Evolutionary conservation across 2,797 vertebrate species (phyloP), one percentile per base, ranked within the genome.

Genomic region (Gorsachius magnificus): DNA sequence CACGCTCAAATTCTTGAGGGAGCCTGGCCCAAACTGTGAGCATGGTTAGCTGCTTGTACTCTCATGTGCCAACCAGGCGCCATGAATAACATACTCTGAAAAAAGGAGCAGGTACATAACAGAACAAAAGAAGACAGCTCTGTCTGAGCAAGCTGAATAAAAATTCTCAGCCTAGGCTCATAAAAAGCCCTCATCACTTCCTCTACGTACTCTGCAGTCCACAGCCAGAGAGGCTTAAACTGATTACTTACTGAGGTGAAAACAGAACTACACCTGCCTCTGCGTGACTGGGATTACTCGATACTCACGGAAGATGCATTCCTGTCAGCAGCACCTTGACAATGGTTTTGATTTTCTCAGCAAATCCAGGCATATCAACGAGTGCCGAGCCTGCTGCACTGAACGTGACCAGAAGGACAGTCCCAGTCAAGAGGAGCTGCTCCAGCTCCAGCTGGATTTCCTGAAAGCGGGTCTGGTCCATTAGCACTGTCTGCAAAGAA

Each of bases 381-480:
- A 99, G 98, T 0, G 98, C 98, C 0, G 97, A 97, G 21, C 99
- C 99, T 1, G 98, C 97, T 13, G 98, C 98, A 22, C 98, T 99
- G 97, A 99, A 99, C 0, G 98, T 98, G 18, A 99, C 98, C 79
- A 99, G 98, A 33, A 99, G 97, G 83, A 99, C 94, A 0, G 99
- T 98, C 33, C 99, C 99, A 16, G 98, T 96, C 86, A 99, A 6
- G 1, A 98, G 98, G 35, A 99, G 97, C 21, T 97, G 98, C 82
- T 99, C 98, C 50, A 98, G 94, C 94, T 99, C 98, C 87, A 98
- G 96, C 97, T 99, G 98, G 91, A 99, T 98, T 96, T 99, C 99
- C 96, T 99, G 98, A 91, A 99, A 99, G 60, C 99, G 98, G 12
- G 96, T 91, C 95, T 99, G 99, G 97, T 99, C 99, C 99, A 99